Percentiles rank a stretch among this genome's conserved stretches.
phyloP scores from a whole-genome alignment of 2,113 vertebrate species.

The Eptesicus fuscus region DNA sequence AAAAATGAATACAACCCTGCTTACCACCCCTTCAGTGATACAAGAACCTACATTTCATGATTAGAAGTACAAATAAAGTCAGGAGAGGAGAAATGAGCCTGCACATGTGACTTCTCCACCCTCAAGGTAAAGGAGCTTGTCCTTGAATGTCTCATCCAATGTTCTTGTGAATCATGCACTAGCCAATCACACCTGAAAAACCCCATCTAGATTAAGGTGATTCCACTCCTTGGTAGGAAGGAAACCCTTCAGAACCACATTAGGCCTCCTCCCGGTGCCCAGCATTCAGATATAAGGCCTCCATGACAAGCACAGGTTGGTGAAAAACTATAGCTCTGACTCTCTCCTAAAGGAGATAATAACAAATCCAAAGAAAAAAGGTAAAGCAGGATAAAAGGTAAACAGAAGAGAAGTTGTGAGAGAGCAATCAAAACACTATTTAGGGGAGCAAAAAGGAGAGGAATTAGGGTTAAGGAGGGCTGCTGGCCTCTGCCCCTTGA shows the following conservation, averaged over 20 bases:
- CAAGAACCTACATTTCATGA: not conserved
- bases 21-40: not conserved
- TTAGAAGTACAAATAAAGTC: not conserved
- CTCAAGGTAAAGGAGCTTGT: not conserved
- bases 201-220: not conserved
- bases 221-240: not conserved
- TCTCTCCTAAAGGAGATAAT: not conserved
- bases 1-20: not conserved
- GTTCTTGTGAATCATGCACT: not conserved
- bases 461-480: slow-evolving; percentile 10
- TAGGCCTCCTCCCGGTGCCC: not conserved
- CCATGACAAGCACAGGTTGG: not conserved
- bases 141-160: not conserved
- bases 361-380: not conserved
- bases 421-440: slow-evolving; percentile 45
- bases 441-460: slow-evolving; percentile 22
- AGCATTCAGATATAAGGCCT: not conserved
- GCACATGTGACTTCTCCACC: not conserved
- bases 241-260: not conserved
- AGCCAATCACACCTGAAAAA: not conserved
- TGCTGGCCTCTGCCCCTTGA: slow-evolving; percentile 3
- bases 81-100: not conserved
- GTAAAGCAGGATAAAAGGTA: not conserved
- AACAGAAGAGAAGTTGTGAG: not conserved
- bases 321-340: not conserved